phyloP scores from a whole-genome alignment of 37 sponge, comb jelly and placozoan genomes.

The Ephydatia muelleri region DNA sequence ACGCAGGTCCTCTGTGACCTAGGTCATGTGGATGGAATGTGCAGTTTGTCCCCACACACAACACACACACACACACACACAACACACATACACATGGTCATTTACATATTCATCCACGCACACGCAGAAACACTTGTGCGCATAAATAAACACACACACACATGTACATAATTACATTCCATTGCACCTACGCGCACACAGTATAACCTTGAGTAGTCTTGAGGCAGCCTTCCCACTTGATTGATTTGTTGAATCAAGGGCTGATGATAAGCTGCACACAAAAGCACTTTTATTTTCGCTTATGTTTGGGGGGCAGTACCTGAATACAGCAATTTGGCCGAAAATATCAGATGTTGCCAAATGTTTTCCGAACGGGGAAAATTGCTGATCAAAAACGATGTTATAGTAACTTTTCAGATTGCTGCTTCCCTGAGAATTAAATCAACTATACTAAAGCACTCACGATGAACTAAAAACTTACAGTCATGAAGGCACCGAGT shows the following conservation, averaged over 20 bases:
- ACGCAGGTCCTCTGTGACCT: constrained; percentile 42
- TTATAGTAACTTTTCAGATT: constrained; percentile 59
- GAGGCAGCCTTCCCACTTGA: constrained; percentile 3
- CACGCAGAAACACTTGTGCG: neutral
- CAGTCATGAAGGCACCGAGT: too few relatives aligned
- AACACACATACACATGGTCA: neutral
- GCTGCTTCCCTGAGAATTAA: too few relatives aligned
- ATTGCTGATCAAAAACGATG: constrained; percentile 58
- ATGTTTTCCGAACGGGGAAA: constrained; percentile 48
- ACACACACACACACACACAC: too few relatives aligned
- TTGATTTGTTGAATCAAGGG: constrained; percentile 12
- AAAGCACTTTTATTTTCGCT: neutral
- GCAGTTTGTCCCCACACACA: too few relatives aligned
- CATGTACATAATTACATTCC: neutral
- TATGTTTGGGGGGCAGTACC: constrained; percentile 18
- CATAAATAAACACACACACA: constrained; percentile 17
- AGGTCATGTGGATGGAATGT: constrained; percentile 7
- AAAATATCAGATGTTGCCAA: constrained; percentile 62
- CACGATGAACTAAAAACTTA: too few relatives aligned
- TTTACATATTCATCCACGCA: neutral
- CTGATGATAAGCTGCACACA: constrained; percentile 22
- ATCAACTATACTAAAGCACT: too few relatives aligned
- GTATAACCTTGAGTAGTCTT: neutral
- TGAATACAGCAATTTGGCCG: constrained; percentile 68
- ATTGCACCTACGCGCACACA: neutral